Percentiles rank a stretch among this genome's conserved stretches.
Evolutionary conservation across 2,797 vertebrate genomes (phyloP).

Genomic region (Nannoperca australis): DNA sequence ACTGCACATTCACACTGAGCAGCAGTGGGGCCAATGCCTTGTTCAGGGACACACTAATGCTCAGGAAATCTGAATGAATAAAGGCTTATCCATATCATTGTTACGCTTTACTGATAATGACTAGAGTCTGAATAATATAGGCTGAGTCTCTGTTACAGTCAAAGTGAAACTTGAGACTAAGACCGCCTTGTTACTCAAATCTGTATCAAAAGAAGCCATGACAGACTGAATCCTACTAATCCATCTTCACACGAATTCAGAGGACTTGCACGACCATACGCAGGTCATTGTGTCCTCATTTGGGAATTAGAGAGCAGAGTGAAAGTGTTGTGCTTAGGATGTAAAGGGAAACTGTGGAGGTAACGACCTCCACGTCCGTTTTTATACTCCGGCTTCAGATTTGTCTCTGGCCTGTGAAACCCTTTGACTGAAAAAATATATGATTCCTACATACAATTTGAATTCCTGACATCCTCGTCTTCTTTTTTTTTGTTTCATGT

Average conservation of each 20-base stretch:
- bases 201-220: slow-evolving; percentile 62
- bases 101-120: slow-evolving; percentile 30
- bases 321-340: slow-evolving; percentile 54
- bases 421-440: slow-evolving; percentile 17
- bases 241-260: slow-evolving; percentile 64
- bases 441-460: not conserved
- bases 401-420: slow-evolving; percentile 1
- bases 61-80: slow-evolving; percentile 33
- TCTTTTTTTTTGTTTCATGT: slow-evolving; percentile 32
- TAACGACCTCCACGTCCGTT: slow-evolving; percentile 22
- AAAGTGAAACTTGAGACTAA: slow-evolving; percentile 17
- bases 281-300: slow-evolving; percentile 65
- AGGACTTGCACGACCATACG: slow-evolving; percentile 45
- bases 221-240: slow-evolving; percentile 63
- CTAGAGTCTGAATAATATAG: slow-evolving; percentile 30
- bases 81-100: slow-evolving; percentile 21
- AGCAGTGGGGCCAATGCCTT: slow-evolving; percentile 34
- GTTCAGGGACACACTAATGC: slow-evolving; percentile 23
- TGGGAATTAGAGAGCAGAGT: slow-evolving; percentile 47
- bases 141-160: slow-evolving; percentile 22
- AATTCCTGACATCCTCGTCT: not conserved
- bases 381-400: slow-evolving; percentile 11
- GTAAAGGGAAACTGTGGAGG: slow-evolving; percentile 28
- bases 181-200: slow-evolving; percentile 42
- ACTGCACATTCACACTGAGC: slow-evolving; percentile 20